Conservation (phyloP, 2,113 vertebrate species). For the Triplophysa dalaica region DNA sequence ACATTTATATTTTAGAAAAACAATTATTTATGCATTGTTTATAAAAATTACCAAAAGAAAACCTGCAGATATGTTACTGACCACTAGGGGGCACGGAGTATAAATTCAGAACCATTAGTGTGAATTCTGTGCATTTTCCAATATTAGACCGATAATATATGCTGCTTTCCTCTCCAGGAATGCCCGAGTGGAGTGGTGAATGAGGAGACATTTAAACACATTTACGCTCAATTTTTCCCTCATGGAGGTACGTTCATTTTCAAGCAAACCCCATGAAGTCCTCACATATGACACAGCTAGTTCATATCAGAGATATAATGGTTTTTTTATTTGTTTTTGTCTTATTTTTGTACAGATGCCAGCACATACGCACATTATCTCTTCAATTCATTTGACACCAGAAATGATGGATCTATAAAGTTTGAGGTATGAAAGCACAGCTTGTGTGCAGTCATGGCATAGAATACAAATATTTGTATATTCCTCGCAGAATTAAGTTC, state of each 20-base stretch:
- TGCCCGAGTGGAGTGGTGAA: slow-evolving; percentile 97
- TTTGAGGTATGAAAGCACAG: slow-evolving; percentile 84
- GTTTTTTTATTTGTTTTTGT: background rate
- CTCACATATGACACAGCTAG: background rate
- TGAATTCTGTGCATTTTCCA: background rate
- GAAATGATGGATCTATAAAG: slow-evolving; percentile 93
- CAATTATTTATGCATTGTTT: no score
- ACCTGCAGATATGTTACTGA: background rate
- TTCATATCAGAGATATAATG: background rate
- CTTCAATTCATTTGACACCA: slow-evolving; percentile 93
- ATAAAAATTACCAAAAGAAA: no score
- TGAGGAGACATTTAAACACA: slow-evolving; percentile 98
- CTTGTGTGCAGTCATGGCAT: background rate
- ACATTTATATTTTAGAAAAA: background rate
- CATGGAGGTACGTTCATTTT: slow-evolving; percentile 85
- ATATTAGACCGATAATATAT: background rate
- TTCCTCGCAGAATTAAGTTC: background rate
- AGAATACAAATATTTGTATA: background rate
- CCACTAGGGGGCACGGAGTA: background rate
- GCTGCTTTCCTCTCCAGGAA: slow-evolving; percentile 74
- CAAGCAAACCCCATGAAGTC: no score
- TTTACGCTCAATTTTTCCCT: slow-evolving; percentile 98
- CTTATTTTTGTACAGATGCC: slow-evolving; percentile 80
- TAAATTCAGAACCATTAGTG: background rate
- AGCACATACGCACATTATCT: slow-evolving; percentile 97